A percentile compares a stretch with the other conserved stretches of the same genome.
Evolutionary conservation across 92 coral and sea anemone species (phyloP).

Genomic region (Paramuricea clavata): DNA sequence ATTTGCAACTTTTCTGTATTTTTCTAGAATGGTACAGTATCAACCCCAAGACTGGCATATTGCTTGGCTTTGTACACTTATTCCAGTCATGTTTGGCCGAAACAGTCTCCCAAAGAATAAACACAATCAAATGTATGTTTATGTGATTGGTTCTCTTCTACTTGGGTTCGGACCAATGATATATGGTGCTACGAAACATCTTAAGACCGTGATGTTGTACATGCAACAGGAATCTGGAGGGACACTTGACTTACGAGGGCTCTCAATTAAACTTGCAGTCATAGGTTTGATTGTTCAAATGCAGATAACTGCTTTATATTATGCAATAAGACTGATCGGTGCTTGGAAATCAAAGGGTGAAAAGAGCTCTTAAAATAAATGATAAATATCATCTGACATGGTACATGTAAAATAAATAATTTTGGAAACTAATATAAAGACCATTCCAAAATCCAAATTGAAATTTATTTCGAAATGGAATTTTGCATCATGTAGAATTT

Average conservation of each 20-base stretch:
- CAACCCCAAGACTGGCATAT: conserved; percentile 78
- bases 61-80: conserved; percentile 80
- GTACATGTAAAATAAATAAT: background rate
- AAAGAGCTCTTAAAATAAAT: conserved; percentile 58
- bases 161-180: conserved; percentile 83
- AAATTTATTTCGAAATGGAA: no score
- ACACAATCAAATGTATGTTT: conserved; percentile 66
- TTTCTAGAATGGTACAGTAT: conserved; percentile 62
- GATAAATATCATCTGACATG: no score
- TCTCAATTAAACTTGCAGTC: conserved; percentile 85
- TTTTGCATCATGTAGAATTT: background rate
- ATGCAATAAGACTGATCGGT: conserved; percentile 80
- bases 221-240: conserved; percentile 43
- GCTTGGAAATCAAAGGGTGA: conserved; percentile 92
- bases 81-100: conserved; percentile 85
- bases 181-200: conserved; percentile 77
- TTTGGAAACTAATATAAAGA: background rate
- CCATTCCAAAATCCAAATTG: no score
- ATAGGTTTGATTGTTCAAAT: conserved; percentile 86
- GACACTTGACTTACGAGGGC: conserved; percentile 67
- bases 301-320: conserved; percentile 85
- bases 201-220: conserved; percentile 65
- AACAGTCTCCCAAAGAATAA: conserved; percentile 86
- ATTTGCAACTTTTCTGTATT: background rate
- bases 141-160: conserved; percentile 79